These are phyloP conservation scores for Polylopha cassiicola DNA, from an alignment of 2,888 invertebrate genomes.

Conservation along the genomic window DNA sequence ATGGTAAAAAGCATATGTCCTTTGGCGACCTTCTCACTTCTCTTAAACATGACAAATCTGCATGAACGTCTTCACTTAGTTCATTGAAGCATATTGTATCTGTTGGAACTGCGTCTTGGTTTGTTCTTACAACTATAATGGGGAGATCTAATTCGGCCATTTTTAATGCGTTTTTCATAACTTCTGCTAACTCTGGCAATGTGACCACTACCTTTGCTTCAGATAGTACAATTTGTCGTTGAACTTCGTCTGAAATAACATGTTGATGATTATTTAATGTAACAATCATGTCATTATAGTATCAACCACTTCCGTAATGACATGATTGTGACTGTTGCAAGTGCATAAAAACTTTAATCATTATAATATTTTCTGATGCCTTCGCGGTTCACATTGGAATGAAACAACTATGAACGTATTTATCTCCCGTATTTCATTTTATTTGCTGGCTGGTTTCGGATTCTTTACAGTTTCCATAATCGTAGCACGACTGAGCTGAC, in stretches of 20 bases:
- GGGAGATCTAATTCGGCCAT: slow-evolving; percentile 70
- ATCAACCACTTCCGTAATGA: too few species aligned
- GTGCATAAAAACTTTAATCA: too few species aligned
- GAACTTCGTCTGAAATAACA: slow-evolving; percentile 81
- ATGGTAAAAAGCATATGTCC: slow-evolving; percentile 84
- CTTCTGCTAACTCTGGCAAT: slow-evolving; percentile 65
- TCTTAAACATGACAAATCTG: slow-evolving; percentile 73
- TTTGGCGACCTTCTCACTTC: slow-evolving; percentile 61
- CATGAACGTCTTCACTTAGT: slow-evolving; percentile 72
- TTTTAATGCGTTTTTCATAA: slow-evolving; percentile 67
- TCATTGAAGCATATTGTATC: slow-evolving; percentile 80
- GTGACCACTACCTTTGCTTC: slow-evolving; percentile 81
- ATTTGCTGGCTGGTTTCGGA: too few species aligned
- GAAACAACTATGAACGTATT: too few species aligned
- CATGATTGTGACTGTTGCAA: too few species aligned
- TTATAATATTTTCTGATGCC: too few species aligned
- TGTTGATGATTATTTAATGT: slow-evolving; percentile 8
- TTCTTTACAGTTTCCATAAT: too few species aligned
- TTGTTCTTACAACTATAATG: slow-evolving; percentile 69
- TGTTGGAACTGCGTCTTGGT: slow-evolving; percentile 52
- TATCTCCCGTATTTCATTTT: too few species aligned
- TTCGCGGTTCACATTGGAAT: too few species aligned
- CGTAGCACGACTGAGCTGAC: too few species aligned
- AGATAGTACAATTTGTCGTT: slow-evolving; percentile 79
- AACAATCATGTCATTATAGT: neutral